These are phyloP conservation scores for Dryadula phaetusa DNA, from an alignment of 2,888 invertebrate genomes.

Conservation along the genomic window DNA sequence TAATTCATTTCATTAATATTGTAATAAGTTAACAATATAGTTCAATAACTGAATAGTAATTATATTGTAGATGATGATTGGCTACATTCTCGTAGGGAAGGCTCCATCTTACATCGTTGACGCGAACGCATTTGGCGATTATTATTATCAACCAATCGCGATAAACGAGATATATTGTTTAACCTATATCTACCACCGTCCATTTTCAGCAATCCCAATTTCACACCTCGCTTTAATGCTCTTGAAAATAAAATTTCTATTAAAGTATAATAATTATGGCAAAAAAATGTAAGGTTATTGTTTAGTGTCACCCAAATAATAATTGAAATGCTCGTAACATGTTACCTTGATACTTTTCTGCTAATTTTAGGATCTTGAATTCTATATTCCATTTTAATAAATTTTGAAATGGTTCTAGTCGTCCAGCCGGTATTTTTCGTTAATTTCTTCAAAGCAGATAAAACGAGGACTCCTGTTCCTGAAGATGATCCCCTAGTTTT, in stretches of 20 bases:
- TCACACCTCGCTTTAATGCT: slow-evolving; percentile 64
- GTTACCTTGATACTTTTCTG: slow-evolving; percentile 61
- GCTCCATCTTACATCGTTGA: slow-evolving; percentile 17
- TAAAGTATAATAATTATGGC: neutral
- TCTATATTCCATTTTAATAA: slow-evolving; percentile 62
- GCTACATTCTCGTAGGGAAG: slow-evolving; percentile 5
- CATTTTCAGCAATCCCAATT: slow-evolving; percentile 57
- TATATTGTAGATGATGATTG: neutral
- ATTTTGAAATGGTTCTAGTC: slow-evolving; percentile 65
- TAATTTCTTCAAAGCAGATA: slow-evolving; percentile 64
- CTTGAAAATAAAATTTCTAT: slow-evolving; percentile 46
- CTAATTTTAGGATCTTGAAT: slow-evolving; percentile 56
- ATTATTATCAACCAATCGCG: slow-evolving; percentile 41
- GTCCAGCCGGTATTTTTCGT: slow-evolving; percentile 69
- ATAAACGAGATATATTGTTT: slow-evolving; percentile 55
- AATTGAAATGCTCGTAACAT: neutral
- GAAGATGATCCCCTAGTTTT: slow-evolving; percentile 35
- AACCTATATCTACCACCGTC: slow-evolving; percentile 62
- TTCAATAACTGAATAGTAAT: neutral
- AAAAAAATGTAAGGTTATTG: no score
- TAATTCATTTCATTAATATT: neutral
- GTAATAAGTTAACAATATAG: neutral
- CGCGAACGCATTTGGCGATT: slow-evolving; percentile 44
- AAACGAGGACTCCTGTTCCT: slow-evolving; percentile 60
- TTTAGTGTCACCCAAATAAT: neutral